Percentiles rank a stretch among this genome's conserved stretches.
phyloP scores from a whole-genome alignment of 2,113 vertebrate genomes.

The Phyllopteryx taeniolatus region DNA sequence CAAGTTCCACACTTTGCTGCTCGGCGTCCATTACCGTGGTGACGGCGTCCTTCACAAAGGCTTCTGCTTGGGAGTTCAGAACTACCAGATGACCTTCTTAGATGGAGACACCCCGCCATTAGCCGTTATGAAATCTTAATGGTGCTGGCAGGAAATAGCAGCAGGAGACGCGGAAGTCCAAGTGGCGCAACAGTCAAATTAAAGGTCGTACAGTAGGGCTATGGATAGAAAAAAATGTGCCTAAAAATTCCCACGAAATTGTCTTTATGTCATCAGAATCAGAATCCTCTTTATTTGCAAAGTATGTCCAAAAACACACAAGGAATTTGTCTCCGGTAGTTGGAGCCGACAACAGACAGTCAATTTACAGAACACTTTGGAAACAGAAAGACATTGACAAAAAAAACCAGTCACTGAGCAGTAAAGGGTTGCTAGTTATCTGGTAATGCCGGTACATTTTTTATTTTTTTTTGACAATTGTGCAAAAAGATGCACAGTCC shows the following conservation, averaged over 20 bases:
- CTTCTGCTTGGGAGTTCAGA: neutral
- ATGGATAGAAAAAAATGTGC: neutral
- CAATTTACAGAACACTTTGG: no score
- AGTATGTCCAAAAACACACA: no score
- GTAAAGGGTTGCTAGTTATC: no score
- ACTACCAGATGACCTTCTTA: constrained; percentile 1
- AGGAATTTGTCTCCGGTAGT: no score
- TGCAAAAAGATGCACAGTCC: no score
- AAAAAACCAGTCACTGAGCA: no score
- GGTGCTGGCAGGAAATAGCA: neutral
- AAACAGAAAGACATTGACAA: no score
- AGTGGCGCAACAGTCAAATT: neutral
- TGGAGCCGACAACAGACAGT: no score
- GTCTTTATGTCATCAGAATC: neutral
- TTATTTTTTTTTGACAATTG: no score
- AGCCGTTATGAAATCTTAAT: constrained; percentile 4
- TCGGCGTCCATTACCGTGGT: constrained; percentile 49
- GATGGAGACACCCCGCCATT: neutral
- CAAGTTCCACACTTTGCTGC: constrained; percentile 47
- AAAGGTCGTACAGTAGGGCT: neutral
- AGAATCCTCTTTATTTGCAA: no score
- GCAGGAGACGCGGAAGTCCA: neutral
- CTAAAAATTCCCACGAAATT: neutral
- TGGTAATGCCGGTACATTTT: no score
- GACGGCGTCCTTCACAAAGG: constrained; percentile 36